phyloP scores from a whole-genome alignment of 2,797 vertebrate genomes.

The Lutjanus argentimaculatus region DNA sequence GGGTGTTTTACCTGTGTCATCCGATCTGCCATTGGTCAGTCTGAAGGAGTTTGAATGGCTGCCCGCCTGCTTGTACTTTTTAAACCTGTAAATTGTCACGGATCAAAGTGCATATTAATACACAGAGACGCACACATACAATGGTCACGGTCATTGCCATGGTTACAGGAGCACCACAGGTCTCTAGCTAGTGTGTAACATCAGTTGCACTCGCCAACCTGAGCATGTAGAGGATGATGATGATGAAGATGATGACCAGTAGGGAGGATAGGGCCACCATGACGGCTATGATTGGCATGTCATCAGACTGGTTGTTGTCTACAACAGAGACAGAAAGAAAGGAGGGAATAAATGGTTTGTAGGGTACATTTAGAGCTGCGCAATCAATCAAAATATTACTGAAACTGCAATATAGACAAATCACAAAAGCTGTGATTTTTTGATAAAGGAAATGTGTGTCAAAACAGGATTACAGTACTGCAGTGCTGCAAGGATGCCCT shows the following conservation, averaged over 20 bases:
- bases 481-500: too few species aligned
- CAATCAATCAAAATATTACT: too few species aligned
- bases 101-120: constrained; percentile 50
- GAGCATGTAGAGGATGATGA: constrained; percentile 99
- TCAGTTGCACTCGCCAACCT: constrained; percentile 85
- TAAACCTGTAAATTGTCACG: constrained; percentile 89
- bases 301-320: constrained; percentile 83
- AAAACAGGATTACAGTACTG: too few species aligned
- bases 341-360: not conserved
- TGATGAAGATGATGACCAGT: constrained; percentile 98
- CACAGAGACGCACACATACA: not conserved
- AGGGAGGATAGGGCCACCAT: constrained; percentile 98
- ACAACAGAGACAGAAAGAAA: constrained; percentile 22
- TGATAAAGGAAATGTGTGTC: too few species aligned
- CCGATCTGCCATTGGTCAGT: constrained; percentile 94
- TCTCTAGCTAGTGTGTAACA: constrained; percentile 22
- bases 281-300: constrained; percentile 96
- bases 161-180: constrained; percentile 59
- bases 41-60: constrained; percentile 98
- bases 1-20: constrained; percentile 92
- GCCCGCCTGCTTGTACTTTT: constrained; percentile 98
- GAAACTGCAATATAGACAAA: too few species aligned
- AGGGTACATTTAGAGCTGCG: not conserved
- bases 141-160: constrained; percentile 39
- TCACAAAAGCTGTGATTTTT: too few species aligned